Evolutionary conservation across 2,797 vertebrate genomes (phyloP), one percentile per base, ranked within the genome.

Genomic region (Heteromormyrus szaboi): DNA sequence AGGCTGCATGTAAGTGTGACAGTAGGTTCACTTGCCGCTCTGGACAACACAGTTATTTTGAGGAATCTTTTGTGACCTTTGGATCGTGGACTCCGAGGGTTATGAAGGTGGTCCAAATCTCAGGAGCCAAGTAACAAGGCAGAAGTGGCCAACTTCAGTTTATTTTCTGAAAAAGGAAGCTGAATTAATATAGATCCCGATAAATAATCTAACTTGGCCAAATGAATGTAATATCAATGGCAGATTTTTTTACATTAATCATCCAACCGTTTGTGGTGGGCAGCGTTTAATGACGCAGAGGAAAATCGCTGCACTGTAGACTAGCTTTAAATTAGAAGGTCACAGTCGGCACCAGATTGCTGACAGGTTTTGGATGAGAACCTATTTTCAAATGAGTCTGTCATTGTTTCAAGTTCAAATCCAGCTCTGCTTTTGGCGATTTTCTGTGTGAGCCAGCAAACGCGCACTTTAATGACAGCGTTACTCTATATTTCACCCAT

Each of bases 61-160:
- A 14, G 85, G 14, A 86, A 7, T 33, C 50, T 51, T 51, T 86
- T 51, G 29, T 86, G 29, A 86, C 51, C 85, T 86, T 54, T 33
- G 85, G 51, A 51, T 22, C 25, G 0, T 29, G 51, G 51, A 37
- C 51, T 33, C 51, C 51, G 33, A 53, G 51, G 85, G 12, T 56
- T 33, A 33, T 86, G 51, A 86, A 86, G 85, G 85, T 86, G 11
- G 85, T 86, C 85, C 85, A 86, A 56, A 33, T 86, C 22, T 56
- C 25, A 33, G 50, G 50, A 86, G 85, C 51, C 85, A 86, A 86
- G 29, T 29, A 33, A 7, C 48, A 17, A 29, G 33, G 48, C 8
- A 29, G 25, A 56, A 56, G 4, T 37, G 51, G 51, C 51, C 85
- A 86, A 56, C 85, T 37, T 22, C 11, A 41, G 51, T 37, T 54